Base-by-base conservation (phyloP, 2,888 invertebrate genomes). In the Microchrysa polita region DNA sequence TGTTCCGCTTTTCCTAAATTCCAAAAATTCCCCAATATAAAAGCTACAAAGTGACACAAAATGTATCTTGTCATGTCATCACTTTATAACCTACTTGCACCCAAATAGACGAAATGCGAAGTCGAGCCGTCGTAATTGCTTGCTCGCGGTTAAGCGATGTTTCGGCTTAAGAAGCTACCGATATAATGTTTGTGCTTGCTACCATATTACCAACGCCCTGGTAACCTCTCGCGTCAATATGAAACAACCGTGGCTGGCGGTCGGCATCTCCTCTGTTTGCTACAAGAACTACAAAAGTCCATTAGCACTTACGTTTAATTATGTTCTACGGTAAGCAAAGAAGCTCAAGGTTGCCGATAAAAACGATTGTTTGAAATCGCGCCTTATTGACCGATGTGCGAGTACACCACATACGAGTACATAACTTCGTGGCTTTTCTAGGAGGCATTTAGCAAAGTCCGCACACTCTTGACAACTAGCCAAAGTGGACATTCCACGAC, bases 251-350 rank as follows among this genome's bases (percentile, higher is more conserved):
- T n/a, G 12, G 20, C 22, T 18, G 57, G n/a, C 27, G 23, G 52
- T 60, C 72, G 72, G 59, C 72, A 52, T 59, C 42, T 60, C 61
- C 48, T 72, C 42, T 72, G 72, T 72, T 72, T 42, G 18, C 61
- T 60, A 18, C 48, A 61, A 44, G 42, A 61, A 72, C 72, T 72
- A 72, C 72, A 72, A 72, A 72, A 72, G 61, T 72, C 72, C 72
- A 72, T 72, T 72, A 72, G 72, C 72, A 72, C 72, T 72, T 72
- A 72, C 72, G 60, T 72, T 72, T 72, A 72, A 72, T 72, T 72
- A 72, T 72, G 72, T 72, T 72, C 72, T 60, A 72, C 59, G 48
- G 72, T 60, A 59, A 60, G 48, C 72, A 60, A 72, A 59, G 61
- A 72, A 61, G 60, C 72, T 57, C 72, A 72, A 72, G 72, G 72